phyloP scores from a whole-genome alignment of 2,888 invertebrate genomes.

The Diarsia rubi region DNA sequence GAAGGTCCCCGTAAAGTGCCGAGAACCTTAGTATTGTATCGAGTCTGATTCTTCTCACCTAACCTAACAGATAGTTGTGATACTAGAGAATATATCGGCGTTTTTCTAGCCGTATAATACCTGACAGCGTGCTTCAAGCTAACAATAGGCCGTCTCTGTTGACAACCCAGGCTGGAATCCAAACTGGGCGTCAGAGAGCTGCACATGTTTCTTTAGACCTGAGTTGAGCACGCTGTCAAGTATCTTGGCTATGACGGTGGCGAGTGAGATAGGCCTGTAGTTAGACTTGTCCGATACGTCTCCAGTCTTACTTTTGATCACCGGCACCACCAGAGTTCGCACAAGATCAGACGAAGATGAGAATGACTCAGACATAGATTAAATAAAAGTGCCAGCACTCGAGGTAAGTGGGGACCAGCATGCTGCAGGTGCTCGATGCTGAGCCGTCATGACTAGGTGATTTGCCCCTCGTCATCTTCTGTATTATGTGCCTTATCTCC shows the following conservation, averaged over 20 bases:
- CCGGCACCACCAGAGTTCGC: neutral
- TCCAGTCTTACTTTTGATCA: neutral
- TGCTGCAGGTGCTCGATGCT: neutral
- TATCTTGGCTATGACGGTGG: too few species aligned
- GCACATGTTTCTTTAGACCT: too few species aligned
- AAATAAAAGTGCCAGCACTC: neutral
- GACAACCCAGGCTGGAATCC: too few species aligned
- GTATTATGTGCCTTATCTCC: neutral
- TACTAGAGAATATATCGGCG: too few species aligned
- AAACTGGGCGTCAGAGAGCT: too few species aligned
- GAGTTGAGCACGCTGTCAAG: too few species aligned
- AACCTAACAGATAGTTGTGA: too few species aligned
- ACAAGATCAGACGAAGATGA: neutral
- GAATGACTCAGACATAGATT: neutral
- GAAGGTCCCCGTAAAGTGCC: too few species aligned
- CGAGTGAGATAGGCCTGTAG: neutral
- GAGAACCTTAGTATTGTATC: too few species aligned
- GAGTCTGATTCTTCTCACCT: too few species aligned
- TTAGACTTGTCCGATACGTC: neutral
- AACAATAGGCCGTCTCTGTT: neutral
- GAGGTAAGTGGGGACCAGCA: neutral
- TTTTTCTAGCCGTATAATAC: neutral
- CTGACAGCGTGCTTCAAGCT: slow-evolving; percentile 3
- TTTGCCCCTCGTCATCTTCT: neutral
- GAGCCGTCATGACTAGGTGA: neutral